Conservation (phyloP, 2,797 vertebrate genomes). For the Anomalospiza imberbis region DNA sequence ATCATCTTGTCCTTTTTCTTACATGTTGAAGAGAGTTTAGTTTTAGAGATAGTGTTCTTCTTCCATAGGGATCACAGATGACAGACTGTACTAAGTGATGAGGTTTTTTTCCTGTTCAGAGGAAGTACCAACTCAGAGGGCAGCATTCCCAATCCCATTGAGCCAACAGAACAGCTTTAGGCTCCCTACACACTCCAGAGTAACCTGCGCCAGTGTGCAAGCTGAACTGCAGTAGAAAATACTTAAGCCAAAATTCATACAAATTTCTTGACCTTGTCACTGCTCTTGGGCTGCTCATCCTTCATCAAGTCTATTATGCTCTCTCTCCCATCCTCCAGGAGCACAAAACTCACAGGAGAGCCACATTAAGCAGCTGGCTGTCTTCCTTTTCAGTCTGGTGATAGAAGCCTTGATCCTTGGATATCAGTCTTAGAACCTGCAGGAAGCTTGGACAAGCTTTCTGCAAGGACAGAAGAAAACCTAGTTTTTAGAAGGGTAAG, state of each 20-base stretch:
- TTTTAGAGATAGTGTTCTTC: not conserved
- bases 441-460: not conserved
- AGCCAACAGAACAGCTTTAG: not conserved
- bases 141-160: not conserved
- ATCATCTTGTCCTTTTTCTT: not conserved
- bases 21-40: not conserved
- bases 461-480: not conserved
- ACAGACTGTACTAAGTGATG: not conserved
- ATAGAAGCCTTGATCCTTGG: not conserved
- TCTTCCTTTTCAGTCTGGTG: not conserved
- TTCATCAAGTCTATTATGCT: rapidly evolving
- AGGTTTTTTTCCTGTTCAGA: rapidly evolving
- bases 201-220: not conserved
- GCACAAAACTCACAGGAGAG: not conserved
- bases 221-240: not conserved
- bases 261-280: not conserved
- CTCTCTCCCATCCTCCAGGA: not conserved
- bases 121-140: not conserved
- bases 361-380: not conserved
- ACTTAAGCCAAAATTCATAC: not conserved
- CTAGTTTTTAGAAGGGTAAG: not conserved
- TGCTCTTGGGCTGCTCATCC: not conserved
- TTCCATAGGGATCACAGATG: not conserved
- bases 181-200: not conserved
- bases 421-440: not conserved